Evolutionary conservation across 2,888 invertebrate species (phyloP), one percentile per base, ranked within the genome.

Genomic region (Diarsia mendica): DNA sequence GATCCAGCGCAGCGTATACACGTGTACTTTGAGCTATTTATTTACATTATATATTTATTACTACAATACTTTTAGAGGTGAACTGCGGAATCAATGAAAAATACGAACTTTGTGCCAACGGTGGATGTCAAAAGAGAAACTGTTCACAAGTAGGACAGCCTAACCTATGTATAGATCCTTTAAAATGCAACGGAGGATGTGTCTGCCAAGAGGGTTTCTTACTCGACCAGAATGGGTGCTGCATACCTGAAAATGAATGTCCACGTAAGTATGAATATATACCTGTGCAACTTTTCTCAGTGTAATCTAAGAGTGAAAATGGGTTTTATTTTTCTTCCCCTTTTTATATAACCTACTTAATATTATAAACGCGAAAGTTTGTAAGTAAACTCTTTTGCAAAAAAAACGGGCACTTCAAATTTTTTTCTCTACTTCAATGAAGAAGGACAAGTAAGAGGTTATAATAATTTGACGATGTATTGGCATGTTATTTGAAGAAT

Each of bases 121-220:
- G 90, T 20, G 92, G 91, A 48, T 91, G 91, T 78, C 85, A 86
- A 6, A 89, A 80, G 51, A 85, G 83, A 63, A 86, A 89, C 23
- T 92, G 92, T 67, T 82, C 89, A 0, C 85, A 90, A 72, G 20
- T 88, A 13, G 82, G 60, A 33, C n/a, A 74, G 61, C 83, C 81
- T 2, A 68, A 0, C 2, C 13, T 90, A 9, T 92, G 92, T 69
- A 87, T 85, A 58, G 84, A 91, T 51, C 82, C 86, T 1, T 51
- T 81, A 8, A 68, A 82, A 33, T 91, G 91, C 67, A 46, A 67
- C 13, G 82, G 76, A n/a, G 91, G 88, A 28, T 92, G 91, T 63
- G 77, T 85, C 8, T 92, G 92, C 49, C 69, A 77, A 67, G 44
- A 82, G 18, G 85, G 84, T 15, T 87, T 84, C 74, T 77, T 89